phyloP scores from a whole-genome alignment of 2,888 invertebrate genomes.

The Eurytoma californica region DNA sequence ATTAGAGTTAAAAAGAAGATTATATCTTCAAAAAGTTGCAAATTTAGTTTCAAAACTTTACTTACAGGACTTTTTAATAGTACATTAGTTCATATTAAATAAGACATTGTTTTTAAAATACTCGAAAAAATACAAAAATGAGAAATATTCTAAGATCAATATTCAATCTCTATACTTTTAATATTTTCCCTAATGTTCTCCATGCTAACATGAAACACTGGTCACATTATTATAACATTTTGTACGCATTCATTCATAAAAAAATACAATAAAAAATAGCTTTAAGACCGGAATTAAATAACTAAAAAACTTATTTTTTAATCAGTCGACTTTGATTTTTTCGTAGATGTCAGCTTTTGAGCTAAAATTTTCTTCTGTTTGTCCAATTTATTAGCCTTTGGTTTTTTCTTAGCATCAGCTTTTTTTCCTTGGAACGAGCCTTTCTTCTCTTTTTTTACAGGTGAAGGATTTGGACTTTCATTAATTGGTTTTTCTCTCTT shows the following conservation, averaged over 20 bases:
- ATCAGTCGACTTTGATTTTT: slow-evolving; percentile 57
- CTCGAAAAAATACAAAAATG: too few relatives aligned
- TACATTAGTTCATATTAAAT: too few relatives aligned
- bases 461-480: slow-evolving; percentile 33
- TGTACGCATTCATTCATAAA: slow-evolving; percentile 35
- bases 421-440: slow-evolving; percentile 77
- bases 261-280: slow-evolving; percentile 32
- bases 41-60: too few relatives aligned
- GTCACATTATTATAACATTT: slow-evolving; percentile 31
- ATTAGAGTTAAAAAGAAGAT: too few relatives aligned
- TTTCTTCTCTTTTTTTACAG: slow-evolving; percentile 39
- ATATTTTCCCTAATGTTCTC: too few relatives aligned
- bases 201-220: slow-evolving; percentile 5
- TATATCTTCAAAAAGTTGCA: too few relatives aligned
- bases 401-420: slow-evolving; percentile 78
- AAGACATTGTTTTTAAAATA: too few relatives aligned
- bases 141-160: too few relatives aligned
- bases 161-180: too few relatives aligned
- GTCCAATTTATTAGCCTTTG: slow-evolving; percentile 76
- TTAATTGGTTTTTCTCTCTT: slow-evolving; percentile 51
- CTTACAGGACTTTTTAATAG: too few relatives aligned
- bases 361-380: slow-evolving; percentile 78
- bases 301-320: slow-evolving; percentile 37
- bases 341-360: slow-evolving; percentile 76
- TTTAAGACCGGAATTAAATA: slow-evolving; percentile 17